Base-by-base conservation (phyloP, 2,113 vertebrate genomes). In the Centrocercus urophasianus region DNA sequence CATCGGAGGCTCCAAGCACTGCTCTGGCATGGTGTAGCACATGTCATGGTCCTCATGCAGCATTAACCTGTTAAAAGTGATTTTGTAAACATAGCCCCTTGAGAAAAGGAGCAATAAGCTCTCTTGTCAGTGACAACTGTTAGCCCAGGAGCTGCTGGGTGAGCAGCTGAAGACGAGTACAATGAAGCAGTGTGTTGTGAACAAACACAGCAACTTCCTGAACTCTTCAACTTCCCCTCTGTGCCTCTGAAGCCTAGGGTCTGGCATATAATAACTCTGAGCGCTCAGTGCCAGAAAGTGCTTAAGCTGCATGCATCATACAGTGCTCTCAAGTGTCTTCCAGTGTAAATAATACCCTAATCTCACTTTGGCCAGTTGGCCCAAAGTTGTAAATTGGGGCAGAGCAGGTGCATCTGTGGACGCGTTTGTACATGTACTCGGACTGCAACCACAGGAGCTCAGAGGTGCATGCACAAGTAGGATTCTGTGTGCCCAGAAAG, bases 191-290 rank as follows among this genome's bases (percentile, higher is more conserved):
- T 96, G 93, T 97, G 88, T 89, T 45, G 52, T 69, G 82, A 92
- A 82, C 93, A 96, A 92, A 86, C 88, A 90, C 70, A 95, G 95
- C 88, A 61, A 74, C 89, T 95, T 96, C 91, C 87, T 96, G 95
- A 97, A 94, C 96, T 96, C 95, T 97, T 90, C 93, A 92, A 91
- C 96, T 97, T 96, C 90, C 88, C 90, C 86, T 94, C 71, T 10
- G 87, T 0, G 67, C 80, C 95, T 88, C 92, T 88, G 89, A 60
- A 81, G 61, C 96, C 82, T 11, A 2, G 38, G 87, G 78, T 64
- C 56, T 10, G 3, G 50, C 13, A 0, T 56, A 71, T 27, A 38
- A 2, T 66, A 69, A 90, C 95, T 95, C 96, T 84, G 81, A 71
- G 40, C 9, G 34, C 67, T 70, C 56, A 60, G 45, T 1, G 18